Conservation (phyloP, 1,140 invertebrate species). For the Hylyphantes graminicola region DNA sequence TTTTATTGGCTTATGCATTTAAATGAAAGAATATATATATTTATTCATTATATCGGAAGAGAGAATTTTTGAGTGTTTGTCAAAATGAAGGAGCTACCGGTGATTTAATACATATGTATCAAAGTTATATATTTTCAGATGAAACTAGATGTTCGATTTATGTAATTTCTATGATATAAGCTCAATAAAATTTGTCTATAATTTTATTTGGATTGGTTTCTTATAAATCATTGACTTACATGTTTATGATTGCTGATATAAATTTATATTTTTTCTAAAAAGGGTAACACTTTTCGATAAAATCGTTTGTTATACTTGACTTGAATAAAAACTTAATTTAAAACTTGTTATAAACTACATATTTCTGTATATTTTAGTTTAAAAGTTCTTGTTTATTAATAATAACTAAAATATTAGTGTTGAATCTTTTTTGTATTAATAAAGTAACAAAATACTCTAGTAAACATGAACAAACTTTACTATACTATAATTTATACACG, state of each 20-base stretch:
- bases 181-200: conserved; percentile 53
- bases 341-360: too few relatives aligned
- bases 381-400: too few relatives aligned
- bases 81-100: conserved; percentile 39
- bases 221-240: not conserved
- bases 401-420: too few relatives aligned
- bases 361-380: too few relatives aligned
- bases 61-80: conserved; percentile 44
- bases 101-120: conserved; percentile 53
- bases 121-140: conserved; percentile 55
- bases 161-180: conserved; percentile 54
- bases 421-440: too few relatives aligned
- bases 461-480: too few relatives aligned
- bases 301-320: too few relatives aligned
- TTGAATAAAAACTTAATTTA: too few relatives aligned
- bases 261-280: not conserved
- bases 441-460: too few relatives aligned
- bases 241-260: not conserved
- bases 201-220: conserved; percentile 6
- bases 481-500: too few relatives aligned
- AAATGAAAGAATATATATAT: not conserved
- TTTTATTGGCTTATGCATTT: conserved; percentile 6
- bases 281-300: conserved; percentile 1
- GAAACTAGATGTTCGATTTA: conserved; percentile 50
- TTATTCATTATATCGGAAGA: not conserved